Conservation (phyloP, 1,140 invertebrate genomes). For the Zaprionus inermis region DNA sequence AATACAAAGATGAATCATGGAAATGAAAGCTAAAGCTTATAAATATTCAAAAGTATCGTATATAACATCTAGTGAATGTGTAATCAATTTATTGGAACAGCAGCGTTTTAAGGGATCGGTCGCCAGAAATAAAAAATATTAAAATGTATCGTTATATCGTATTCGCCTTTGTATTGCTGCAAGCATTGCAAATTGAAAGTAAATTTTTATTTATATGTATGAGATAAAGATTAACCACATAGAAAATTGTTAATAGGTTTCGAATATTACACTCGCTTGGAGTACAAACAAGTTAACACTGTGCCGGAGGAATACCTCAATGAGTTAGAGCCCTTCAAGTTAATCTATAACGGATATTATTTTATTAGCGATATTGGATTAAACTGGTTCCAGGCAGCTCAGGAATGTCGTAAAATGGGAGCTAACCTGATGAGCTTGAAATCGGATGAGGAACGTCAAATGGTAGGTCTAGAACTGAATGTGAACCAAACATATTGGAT, state of each 20-base stretch:
- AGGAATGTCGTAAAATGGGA: conserved; percentile 30
- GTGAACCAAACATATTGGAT: conserved; percentile 23
- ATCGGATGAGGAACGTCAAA: background rate
- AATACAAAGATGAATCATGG: conserved; percentile 3
- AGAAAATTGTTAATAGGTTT: background rate
- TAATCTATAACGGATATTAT: conserved; percentile 23
- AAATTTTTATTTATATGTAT: background rate
- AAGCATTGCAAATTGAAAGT: conserved; percentile 19
- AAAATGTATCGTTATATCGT: conserved; percentile 22
- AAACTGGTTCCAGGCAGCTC: conserved; percentile 40
- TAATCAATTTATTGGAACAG: background rate
- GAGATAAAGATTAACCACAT: background rate
- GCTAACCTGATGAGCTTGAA: conserved; percentile 25
- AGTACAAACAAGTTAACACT: conserved; percentile 22
- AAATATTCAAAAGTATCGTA: background rate
- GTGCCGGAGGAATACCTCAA: background rate
- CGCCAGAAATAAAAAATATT: no score
- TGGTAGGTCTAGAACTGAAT: conserved; percentile 6
- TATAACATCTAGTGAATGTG: background rate
- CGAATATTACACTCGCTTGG: conserved; percentile 19
- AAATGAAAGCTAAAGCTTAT: background rate
- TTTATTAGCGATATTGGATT: conserved; percentile 7
- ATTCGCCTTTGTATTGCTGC: background rate
- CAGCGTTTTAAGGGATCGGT: background rate
- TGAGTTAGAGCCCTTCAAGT: conserved; percentile 11